Percentiles rank a stretch among this genome's conserved stretches.
Evolutionary conservation across 2,888 invertebrate genomes (phyloP).

Genomic region (Tachina fera): DNA sequence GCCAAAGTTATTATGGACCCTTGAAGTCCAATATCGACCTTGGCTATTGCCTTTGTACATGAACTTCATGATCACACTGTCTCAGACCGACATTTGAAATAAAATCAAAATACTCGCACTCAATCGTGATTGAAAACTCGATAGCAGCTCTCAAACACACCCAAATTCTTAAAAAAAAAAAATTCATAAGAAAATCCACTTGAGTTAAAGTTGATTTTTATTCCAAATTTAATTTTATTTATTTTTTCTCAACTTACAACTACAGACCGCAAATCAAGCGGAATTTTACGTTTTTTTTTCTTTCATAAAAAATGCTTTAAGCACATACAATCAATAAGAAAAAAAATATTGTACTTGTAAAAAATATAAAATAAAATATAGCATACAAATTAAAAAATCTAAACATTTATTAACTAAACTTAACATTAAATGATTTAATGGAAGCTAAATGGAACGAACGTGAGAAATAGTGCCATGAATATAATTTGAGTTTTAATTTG

Average conservation of each 20-base stretch:
- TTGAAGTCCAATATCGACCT: too few relatives aligned
- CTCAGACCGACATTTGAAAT: too few relatives aligned
- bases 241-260: conserved; percentile 38
- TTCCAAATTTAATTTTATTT: conserved; percentile 31
- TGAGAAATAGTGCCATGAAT: conserved; percentile 44
- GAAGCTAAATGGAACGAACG: conserved; percentile 67
- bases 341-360: conserved; percentile 48
- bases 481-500: conserved; percentile 60
- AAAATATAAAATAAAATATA: conserved; percentile 47
- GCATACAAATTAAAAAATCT: conserved; percentile 53
- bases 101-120: too few relatives aligned
- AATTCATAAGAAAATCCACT: not conserved
- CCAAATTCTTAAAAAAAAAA: not conserved
- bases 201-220: conserved; percentile 36
- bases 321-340: conserved; percentile 49
- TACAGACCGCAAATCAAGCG: conserved; percentile 49
- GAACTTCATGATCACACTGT: too few relatives aligned
- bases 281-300: conserved; percentile 6
- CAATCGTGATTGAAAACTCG: not conserved
- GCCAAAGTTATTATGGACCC: too few relatives aligned
- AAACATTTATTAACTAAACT: conserved; percentile 69
- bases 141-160: not conserved
- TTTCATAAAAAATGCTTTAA: conserved; percentile 59
- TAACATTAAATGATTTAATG: conserved; percentile 66
- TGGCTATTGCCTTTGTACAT: too few relatives aligned